These are phyloP conservation scores for Austrolebias charrua DNA, from an alignment of 2,797 vertebrate genomes.

Conservation along the genomic window DNA sequence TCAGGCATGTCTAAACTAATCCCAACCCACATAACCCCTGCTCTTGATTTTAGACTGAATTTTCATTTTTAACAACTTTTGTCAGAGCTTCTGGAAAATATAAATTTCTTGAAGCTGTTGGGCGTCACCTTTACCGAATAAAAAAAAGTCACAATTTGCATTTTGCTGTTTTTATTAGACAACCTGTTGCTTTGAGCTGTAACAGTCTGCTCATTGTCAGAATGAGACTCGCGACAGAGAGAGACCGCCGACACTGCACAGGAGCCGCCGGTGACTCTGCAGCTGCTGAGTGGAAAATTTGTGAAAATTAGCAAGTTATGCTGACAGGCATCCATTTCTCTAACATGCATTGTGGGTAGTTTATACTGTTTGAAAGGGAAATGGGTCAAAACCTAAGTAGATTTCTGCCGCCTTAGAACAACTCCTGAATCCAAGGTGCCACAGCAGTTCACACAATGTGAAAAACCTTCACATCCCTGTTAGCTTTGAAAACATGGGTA, in stretches of 20 bases:
- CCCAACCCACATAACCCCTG: background rate
- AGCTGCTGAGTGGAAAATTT: constrained; percentile 8
- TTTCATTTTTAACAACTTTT: background rate
- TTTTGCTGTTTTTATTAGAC: constrained; percentile 4
- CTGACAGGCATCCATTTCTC: background rate
- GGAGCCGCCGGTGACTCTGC: constrained; percentile 1
- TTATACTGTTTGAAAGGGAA: constrained; percentile 2
- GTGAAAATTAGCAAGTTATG: constrained; percentile 8
- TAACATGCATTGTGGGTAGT: background rate
- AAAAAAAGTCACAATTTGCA: background rate
- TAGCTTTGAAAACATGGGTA: no score
- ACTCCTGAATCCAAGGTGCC: no score
- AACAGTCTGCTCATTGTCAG: constrained; percentile 6
- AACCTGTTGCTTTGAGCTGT: constrained; percentile 3
- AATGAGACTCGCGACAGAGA: background rate
- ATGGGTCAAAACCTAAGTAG: background rate
- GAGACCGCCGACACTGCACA: constrained; percentile 5
- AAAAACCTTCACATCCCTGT: no score
- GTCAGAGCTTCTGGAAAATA: background rate
- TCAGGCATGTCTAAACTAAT: background rate
- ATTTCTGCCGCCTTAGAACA: no score
- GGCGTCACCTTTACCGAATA: background rate
- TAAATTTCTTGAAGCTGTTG: background rate
- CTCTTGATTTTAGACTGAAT: background rate
- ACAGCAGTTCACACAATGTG: no score